phyloP scores from a whole-genome alignment of 2,888 invertebrate genomes.

The Acanthopleura granulata region DNA sequence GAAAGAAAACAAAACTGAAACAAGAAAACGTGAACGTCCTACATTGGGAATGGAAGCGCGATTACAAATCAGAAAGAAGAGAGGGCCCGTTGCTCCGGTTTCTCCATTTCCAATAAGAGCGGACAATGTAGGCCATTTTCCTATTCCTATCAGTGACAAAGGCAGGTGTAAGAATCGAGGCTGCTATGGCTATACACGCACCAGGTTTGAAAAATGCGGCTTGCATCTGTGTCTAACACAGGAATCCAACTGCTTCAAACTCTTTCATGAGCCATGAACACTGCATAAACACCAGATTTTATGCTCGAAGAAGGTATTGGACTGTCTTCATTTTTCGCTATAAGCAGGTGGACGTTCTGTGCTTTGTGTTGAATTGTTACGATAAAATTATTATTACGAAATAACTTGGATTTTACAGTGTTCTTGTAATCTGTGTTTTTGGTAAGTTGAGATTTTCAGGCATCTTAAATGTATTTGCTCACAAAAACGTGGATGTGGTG shows the following conservation, averaged over 20 bases:
- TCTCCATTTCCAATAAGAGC: background rate
- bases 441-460: too few relatives aligned
- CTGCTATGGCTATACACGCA: background rate
- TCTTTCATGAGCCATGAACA: background rate
- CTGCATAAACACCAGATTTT: too few relatives aligned
- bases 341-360: too few relatives aligned
- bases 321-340: too few relatives aligned
- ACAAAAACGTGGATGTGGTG: too few relatives aligned
- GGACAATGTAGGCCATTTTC: background rate
- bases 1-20: background rate
- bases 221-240: background rate
- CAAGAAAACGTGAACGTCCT: background rate
- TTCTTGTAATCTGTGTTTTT: too few relatives aligned
- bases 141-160: background rate
- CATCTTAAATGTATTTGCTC: too few relatives aligned
- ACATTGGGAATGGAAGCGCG: background rate
- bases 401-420: too few relatives aligned
- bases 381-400: too few relatives aligned
- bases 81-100: background rate
- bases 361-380: too few relatives aligned
- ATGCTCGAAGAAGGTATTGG: too few relatives aligned
- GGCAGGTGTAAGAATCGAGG: background rate
- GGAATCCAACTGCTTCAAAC: background rate
- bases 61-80: background rate
- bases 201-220: background rate